Base-by-base conservation (phyloP, 2,888 invertebrate species). In the Stratiomys singularior region DNA sequence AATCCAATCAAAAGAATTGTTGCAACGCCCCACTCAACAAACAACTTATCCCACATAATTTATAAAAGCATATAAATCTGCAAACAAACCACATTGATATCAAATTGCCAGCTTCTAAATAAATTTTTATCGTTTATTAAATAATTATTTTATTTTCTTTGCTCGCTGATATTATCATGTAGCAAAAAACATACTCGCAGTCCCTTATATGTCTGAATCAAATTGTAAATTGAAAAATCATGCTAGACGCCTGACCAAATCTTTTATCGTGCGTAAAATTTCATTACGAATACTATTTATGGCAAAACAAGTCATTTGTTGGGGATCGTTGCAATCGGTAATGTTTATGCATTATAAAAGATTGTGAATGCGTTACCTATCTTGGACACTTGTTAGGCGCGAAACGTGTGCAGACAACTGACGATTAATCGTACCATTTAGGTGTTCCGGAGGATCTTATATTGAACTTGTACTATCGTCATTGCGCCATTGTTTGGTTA, bases 221-320 rank as follows among this genome's bases (percentile, higher is more conserved):
- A 52, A 52, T 52, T 18, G 52, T 52, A 52, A 52, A 52, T 52
- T 3, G 52, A 18, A 52, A 52, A 52, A n/a, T 44, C 52, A 52
- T 18, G 15, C 4, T 52, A 13, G 7, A 3, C 52, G 3, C 4
- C 37, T 37, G 9, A 52, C 18, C 15, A 4, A 7, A 52, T 4
- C 52, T 5, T 52, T 52, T 52, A 18, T 52, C 52, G 52, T 52
- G 52, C 15, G 52, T 52, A 52, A 52, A 52, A 37, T 9, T 52
- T 52, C 52, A 52, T 52, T 13, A 52, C n/a, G 52, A 52, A n/a
- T 52, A 4, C 15, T 52, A 7, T 13, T n/a, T 52, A 52, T 52
- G 52, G 52, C 3, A 9, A 37, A 5, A 37, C 3, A 37, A 5
- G 9, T 37, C 3, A 37, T 37, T 37, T 37, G 52, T 52, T 18